Evolutionary conservation across 92 coral and sea anemone genomes (phyloP).

Genomic region (Porites lobata): DNA sequence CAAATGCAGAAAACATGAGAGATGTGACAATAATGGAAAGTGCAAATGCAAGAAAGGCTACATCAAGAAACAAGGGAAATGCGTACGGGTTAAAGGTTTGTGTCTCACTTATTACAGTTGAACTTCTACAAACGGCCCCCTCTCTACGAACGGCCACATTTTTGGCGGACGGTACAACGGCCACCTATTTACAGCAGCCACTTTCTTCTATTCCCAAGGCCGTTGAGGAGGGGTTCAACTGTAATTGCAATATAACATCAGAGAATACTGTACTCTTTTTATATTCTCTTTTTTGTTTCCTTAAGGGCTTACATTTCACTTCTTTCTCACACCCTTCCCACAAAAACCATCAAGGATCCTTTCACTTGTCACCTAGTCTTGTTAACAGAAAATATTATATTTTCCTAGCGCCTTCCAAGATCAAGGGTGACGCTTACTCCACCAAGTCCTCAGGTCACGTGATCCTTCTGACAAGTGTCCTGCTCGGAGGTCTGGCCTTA

Average conservation of each 20-base stretch:
- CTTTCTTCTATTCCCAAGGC: too few species aligned
- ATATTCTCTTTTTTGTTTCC: too few species aligned
- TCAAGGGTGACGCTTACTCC: neutral
- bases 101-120: too few species aligned
- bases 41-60: neutral
- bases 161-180: too few species aligned
- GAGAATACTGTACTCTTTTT: too few species aligned
- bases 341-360: neutral
- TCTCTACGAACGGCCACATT: too few species aligned
- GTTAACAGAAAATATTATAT: neutral
- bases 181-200: too few species aligned
- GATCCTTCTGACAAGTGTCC: neutral
- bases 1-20: neutral
- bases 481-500: neutral
- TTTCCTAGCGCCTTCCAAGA: neutral
- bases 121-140: too few species aligned
- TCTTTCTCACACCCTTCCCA: too few species aligned
- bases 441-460: neutral
- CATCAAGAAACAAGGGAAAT: neutral
- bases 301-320: too few species aligned
- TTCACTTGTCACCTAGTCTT: neutral
- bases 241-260: too few species aligned
- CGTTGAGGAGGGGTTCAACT: too few species aligned
- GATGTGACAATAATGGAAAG: neutral
- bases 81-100: neutral